phyloP scores from a whole-genome alignment of 2,888 invertebrate genomes.

The Eupelmus urozonus region DNA sequence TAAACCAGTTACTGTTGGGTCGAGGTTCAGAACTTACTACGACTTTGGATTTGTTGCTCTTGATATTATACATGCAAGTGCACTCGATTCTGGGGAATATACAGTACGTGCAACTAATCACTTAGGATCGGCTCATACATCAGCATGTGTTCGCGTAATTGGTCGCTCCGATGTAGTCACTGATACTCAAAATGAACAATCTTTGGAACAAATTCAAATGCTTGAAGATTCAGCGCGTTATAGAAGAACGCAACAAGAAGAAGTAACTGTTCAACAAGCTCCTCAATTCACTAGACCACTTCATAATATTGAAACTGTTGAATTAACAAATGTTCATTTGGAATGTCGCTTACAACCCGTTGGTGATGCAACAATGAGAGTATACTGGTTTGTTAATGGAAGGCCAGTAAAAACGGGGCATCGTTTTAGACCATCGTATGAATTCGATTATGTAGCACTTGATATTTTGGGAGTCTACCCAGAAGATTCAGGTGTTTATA shows the following conservation, averaged over 20 bases:
- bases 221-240: constrained; percentile 87
- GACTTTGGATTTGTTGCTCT: constrained; percentile 98
- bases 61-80: constrained; percentile 95
- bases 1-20: constrained; percentile 90
- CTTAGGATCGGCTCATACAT: constrained; percentile 94
- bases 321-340: constrained; percentile 94
- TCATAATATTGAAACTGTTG: constrained; percentile 93
- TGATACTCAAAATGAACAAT: constrained; percentile 94
- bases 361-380: constrained; percentile 93
- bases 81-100: constrained; percentile 97
- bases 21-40: constrained; percentile 95
- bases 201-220: constrained; percentile 93
- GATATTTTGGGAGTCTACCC: constrained; percentile 97
- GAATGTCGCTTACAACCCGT: constrained; percentile 94
- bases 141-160: constrained; percentile 88
- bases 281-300: constrained; percentile 92
- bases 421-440: constrained; percentile 96
- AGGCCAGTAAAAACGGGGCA: constrained; percentile 94
- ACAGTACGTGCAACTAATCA: constrained; percentile 96
- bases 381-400: constrained; percentile 98
- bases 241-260: constrained; percentile 86
- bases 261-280: constrained; percentile 89
- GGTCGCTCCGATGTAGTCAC: constrained; percentile 89
- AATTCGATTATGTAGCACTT: constrained; percentile 97
- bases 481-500: constrained; percentile 97